Evolutionary conservation across 2,888 invertebrate species (phyloP).

Genomic region (Baronia brevicornis): DNA sequence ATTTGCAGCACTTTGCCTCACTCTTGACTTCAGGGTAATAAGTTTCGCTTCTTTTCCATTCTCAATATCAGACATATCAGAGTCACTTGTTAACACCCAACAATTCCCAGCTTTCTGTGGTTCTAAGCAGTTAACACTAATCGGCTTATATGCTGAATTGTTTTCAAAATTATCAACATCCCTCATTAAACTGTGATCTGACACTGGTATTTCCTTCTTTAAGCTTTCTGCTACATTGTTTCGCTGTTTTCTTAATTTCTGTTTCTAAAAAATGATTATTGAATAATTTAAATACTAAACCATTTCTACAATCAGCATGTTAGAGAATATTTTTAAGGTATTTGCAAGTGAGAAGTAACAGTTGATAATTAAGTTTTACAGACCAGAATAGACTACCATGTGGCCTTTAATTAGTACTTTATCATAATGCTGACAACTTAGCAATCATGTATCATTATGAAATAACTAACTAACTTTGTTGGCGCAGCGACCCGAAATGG

Average conservation of each 20-base stretch:
- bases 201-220: slow-evolving; percentile 65
- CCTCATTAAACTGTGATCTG: slow-evolving; percentile 57
- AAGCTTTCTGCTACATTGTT: slow-evolving; percentile 63
- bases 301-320: background rate
- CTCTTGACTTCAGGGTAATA: slow-evolving; percentile 72
- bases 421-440: too few relatives aligned
- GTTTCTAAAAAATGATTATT: slow-evolving; percentile 45
- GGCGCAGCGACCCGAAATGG: too few relatives aligned
- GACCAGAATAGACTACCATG: too few relatives aligned
- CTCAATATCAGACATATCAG: slow-evolving; percentile 80
- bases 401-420: too few relatives aligned
- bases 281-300: slow-evolving; percentile 3
- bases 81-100: slow-evolving; percentile 77
- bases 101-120: slow-evolving; percentile 38
- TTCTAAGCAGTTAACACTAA: slow-evolving; percentile 49
- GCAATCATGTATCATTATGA: too few relatives aligned
- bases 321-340: background rate
- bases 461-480: too few relatives aligned
- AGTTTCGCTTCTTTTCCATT: slow-evolving; percentile 65
- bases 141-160: slow-evolving; percentile 54
- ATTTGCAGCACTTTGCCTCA: slow-evolving; percentile 80
- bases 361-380: slow-evolving; percentile 1
- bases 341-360: slow-evolving; percentile 1
- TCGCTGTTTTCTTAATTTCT: slow-evolving; percentile 63
- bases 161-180: slow-evolving; percentile 59